Evolutionary conservation across 2,888 invertebrate genomes (phyloP).

Genomic region (Drosophila peninsularis): DNA sequence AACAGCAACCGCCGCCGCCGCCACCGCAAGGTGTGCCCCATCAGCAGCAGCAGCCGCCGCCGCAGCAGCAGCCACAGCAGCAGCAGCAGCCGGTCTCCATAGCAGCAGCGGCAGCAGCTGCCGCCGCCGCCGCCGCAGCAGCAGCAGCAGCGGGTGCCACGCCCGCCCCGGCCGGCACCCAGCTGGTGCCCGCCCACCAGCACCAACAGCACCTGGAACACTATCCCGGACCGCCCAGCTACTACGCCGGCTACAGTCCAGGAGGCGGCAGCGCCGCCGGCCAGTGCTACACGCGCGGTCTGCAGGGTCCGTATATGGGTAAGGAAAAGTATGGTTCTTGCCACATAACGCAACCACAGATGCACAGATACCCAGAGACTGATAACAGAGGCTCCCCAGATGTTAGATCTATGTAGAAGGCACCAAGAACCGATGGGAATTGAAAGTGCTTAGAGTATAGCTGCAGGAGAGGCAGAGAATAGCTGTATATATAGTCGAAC

Average conservation of each 20-base stretch:
- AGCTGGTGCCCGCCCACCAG: slow-evolving; percentile 84
- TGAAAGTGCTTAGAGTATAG: too few relatives aligned
- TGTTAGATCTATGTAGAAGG: too few relatives aligned
- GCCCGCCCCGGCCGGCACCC: slow-evolving; percentile 77
- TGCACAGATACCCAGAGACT: neutral
- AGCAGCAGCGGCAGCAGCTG: slow-evolving; percentile 63
- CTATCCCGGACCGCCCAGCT: slow-evolving; percentile 86
- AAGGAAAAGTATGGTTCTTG: slow-evolving; percentile 85
- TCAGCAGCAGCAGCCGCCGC: slow-evolving; percentile 18
- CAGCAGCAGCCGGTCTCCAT: slow-evolving; percentile 50
- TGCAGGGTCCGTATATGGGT: slow-evolving; percentile 85
- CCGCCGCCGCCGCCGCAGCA: slow-evolving; percentile 69
- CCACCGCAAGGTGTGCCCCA: slow-evolving; percentile 16
- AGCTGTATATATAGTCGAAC: too few relatives aligned
- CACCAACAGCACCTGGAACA: slow-evolving; percentile 85
- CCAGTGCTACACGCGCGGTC: slow-evolving; percentile 87
- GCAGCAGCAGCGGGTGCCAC: slow-evolving; percentile 32
- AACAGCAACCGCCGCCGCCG: slow-evolving; percentile 69
- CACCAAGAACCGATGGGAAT: too few relatives aligned
- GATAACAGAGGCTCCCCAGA: neutral
- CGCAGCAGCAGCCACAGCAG: slow-evolving; percentile 28
- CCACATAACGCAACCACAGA: slow-evolving; percentile 14
- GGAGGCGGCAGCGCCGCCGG: slow-evolving; percentile 82
- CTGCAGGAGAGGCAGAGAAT: too few relatives aligned
- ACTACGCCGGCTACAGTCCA: slow-evolving; percentile 86